phyloP scores from a whole-genome alignment of 2,113 vertebrate genomes.

The Salvator merianae region DNA sequence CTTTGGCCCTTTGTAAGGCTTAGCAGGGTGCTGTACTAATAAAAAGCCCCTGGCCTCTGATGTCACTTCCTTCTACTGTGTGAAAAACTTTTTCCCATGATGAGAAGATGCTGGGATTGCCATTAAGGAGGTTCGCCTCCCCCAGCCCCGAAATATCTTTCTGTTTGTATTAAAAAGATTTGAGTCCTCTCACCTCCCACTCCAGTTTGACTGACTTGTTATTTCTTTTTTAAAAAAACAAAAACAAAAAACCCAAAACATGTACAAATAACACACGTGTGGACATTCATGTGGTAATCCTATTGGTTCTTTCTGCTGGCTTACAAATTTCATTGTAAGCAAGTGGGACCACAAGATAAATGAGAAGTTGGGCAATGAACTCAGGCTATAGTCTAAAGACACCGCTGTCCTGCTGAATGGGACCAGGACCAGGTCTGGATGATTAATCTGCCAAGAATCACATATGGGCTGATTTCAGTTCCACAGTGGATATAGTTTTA shows the following conservation, averaged over 20 bases:
- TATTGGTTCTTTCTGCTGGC: background rate
- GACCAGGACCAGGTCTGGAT: no score
- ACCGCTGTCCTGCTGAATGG: no score
- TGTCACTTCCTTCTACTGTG: conserved; percentile 37
- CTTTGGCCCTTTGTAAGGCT: conserved; percentile 61
- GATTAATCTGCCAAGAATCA: no score
- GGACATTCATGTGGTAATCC: background rate
- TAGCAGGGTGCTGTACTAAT: conserved; percentile 65
- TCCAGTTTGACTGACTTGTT: background rate
- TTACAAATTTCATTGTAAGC: background rate
- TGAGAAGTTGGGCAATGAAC: no score
- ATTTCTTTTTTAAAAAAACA: background rate
- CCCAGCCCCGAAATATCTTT: background rate
- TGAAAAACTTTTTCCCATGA: conserved; percentile 56
- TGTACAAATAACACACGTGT: background rate
- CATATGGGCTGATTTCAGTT: no score
- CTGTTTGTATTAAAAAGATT: background rate
- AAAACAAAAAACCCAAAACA: background rate
- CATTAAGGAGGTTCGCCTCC: background rate
- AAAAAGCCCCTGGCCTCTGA: conserved; percentile 52
- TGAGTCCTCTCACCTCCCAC: background rate
- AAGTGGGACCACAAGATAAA: background rate
- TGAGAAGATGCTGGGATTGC: conserved; percentile 12
- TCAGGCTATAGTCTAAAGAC: no score
- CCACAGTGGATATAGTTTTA: no score